phyloP scores from a whole-genome alignment of 2,797 vertebrate genomes.

The Glossophaga mutica region DNA sequence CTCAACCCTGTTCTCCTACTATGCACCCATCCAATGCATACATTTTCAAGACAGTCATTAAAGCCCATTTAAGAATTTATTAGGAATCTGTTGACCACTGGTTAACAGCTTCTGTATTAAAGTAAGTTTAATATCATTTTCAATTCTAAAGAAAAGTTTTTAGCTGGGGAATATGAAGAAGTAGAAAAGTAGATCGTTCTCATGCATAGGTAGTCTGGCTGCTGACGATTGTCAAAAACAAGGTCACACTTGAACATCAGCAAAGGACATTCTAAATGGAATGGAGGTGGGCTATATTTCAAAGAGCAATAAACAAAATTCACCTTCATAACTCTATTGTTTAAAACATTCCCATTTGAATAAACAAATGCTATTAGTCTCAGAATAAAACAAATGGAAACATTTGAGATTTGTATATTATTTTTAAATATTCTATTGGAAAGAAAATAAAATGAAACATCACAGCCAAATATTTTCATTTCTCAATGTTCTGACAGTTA shows the following conservation, averaged over 20 bases:
- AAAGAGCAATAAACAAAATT: not conserved
- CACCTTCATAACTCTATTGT: not conserved
- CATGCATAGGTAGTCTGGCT: not conserved
- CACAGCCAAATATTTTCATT: constrained; percentile 23
- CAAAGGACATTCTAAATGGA: not conserved
- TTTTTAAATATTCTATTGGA: constrained; percentile 29
- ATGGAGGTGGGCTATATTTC: not conserved
- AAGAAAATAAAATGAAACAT: constrained; percentile 40
- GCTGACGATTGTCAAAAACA: not conserved
- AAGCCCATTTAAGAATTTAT: not conserved
- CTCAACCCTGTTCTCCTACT: not conserved
- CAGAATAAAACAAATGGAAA: not conserved
- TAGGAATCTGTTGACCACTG: not conserved
- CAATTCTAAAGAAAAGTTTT: not conserved
- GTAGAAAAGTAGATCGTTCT: not conserved
- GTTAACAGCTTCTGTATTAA: not conserved
- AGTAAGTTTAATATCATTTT: not conserved
- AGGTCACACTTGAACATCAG: not conserved
- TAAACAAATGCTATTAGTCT: not conserved
- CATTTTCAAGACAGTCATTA: not conserved
- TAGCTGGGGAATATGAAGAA: not conserved
- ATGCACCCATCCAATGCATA: not conserved
- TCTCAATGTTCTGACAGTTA: constrained; percentile 40
- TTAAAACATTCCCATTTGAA: not conserved
- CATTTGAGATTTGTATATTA: not conserved